These are phyloP conservation scores for Parnassius mnemosyne DNA, from an alignment of 2,888 invertebrate genomes.

Conservation along the genomic window DNA sequence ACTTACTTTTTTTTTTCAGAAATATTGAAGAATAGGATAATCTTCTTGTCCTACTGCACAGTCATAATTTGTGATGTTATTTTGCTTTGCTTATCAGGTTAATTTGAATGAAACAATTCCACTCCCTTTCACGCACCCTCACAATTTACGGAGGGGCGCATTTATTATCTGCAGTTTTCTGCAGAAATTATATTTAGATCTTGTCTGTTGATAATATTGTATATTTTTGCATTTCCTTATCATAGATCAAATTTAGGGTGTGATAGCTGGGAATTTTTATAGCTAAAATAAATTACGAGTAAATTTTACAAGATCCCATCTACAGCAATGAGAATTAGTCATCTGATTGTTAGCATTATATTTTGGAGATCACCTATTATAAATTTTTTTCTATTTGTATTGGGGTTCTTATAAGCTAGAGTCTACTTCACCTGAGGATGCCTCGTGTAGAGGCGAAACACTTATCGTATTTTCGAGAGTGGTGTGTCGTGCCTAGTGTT, in stretches of 20 bases:
- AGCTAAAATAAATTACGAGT: constrained; percentile 65
- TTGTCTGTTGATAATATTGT: constrained; percentile 68
- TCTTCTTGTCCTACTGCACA: no score
- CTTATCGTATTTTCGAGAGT: no score
- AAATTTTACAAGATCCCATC: constrained; percentile 62
- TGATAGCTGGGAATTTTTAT: constrained; percentile 48
- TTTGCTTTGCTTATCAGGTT: constrained; percentile 60
- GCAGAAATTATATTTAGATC: constrained; percentile 76
- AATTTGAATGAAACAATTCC: constrained; percentile 75
- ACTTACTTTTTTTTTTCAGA: no score
- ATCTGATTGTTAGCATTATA: constrained; percentile 32
- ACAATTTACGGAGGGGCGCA: constrained; percentile 68
- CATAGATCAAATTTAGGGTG: constrained; percentile 50
- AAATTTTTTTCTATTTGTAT: background rate
- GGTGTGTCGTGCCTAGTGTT: no score
- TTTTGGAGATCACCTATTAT: no score
- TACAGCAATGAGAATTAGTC: constrained; percentile 52
- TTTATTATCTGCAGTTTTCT: constrained; percentile 74
- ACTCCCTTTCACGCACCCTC: constrained; percentile 50
- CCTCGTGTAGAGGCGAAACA: no score
- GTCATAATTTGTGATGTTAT: background rate
- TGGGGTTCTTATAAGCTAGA: no score
- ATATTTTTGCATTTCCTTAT: constrained; percentile 62
- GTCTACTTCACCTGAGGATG: no score
- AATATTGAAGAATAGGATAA: no score